phyloP scores from a whole-genome alignment of 2,113 vertebrate genomes.

The Hippolais icterina region DNA sequence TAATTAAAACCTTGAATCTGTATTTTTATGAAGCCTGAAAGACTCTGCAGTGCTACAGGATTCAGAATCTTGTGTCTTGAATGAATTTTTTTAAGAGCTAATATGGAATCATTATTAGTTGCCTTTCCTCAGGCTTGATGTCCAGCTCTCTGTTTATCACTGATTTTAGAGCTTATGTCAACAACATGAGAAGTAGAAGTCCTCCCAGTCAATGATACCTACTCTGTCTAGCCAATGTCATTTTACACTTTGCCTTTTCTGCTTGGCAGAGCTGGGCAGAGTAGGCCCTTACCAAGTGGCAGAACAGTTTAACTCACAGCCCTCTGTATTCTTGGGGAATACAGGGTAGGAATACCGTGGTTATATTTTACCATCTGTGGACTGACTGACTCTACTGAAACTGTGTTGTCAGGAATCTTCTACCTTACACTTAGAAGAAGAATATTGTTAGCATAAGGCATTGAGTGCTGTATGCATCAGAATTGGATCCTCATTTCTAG shows the following conservation, averaged over 20 bases:
- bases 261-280: neutral
- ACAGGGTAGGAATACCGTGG: neutral
- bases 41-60: conserved; percentile 3
- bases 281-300: neutral
- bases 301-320: neutral
- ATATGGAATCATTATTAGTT: conserved; percentile 22
- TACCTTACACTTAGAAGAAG: neutral
- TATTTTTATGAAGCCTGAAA: conserved; percentile 27
- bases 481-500: neutral
- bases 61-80: conserved; percentile 4
- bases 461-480: neutral
- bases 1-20: conserved; percentile 57
- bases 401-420: neutral
- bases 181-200: neutral
- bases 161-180: neutral
- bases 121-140: conserved; percentile 28
- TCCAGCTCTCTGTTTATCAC: neutral
- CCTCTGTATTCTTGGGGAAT: neutral
- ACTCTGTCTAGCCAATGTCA: neutral
- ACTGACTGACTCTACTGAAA: neutral
- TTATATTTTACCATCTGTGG: neutral
- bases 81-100: neutral
- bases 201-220: neutral
- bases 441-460: neutral
- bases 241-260: neutral